These are phyloP conservation scores for Penaeus chinensis DNA, from an alignment of 1,140 invertebrate genomes.

Conservation along the genomic window DNA sequence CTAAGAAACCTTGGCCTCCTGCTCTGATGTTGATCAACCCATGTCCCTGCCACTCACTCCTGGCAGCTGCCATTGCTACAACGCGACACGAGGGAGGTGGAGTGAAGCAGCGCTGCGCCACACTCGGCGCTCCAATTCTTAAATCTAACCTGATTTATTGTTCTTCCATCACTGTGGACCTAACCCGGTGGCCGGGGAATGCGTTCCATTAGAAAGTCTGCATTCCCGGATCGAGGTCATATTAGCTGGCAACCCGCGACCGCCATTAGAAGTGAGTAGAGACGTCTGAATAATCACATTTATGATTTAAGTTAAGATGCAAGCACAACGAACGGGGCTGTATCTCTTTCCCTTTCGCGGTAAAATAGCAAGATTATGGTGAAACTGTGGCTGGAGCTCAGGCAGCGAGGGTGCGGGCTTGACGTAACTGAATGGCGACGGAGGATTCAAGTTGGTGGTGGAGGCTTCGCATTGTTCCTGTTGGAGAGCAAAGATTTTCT, in stretches of 20 bases:
- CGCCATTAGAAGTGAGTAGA: conserved; percentile 16
- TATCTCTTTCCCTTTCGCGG: conserved; percentile 14
- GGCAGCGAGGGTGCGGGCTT: not conserved
- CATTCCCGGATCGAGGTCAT: conserved; percentile 7
- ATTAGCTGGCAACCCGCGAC: conserved; percentile 35
- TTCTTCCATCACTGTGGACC: conserved; percentile 8
- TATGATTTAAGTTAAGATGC: conserved; percentile 56
- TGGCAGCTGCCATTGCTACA: conserved; percentile 32
- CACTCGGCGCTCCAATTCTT: conserved; percentile 8
- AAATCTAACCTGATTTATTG: conserved; percentile 40
- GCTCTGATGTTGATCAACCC: conserved; percentile 44
- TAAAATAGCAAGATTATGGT: too few relatives aligned
- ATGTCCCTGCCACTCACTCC: conserved; percentile 35
- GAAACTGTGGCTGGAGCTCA: not conserved
- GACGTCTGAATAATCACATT: conserved; percentile 55
- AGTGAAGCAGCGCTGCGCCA: not conserved
- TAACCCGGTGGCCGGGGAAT: not conserved
- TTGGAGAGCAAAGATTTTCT: too few relatives aligned
- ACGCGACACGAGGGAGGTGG: not conserved
- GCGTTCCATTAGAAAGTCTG: conserved; percentile 7
- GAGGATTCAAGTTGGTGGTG: too few relatives aligned
- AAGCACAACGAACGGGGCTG: conserved; percentile 49
- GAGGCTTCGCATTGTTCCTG: too few relatives aligned
- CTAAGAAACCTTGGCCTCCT: conserved; percentile 25
- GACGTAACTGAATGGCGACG: too few relatives aligned